Evolutionary conservation across 2,797 vertebrate species (phyloP).

Genomic region (Alfaro cultratus): DNA sequence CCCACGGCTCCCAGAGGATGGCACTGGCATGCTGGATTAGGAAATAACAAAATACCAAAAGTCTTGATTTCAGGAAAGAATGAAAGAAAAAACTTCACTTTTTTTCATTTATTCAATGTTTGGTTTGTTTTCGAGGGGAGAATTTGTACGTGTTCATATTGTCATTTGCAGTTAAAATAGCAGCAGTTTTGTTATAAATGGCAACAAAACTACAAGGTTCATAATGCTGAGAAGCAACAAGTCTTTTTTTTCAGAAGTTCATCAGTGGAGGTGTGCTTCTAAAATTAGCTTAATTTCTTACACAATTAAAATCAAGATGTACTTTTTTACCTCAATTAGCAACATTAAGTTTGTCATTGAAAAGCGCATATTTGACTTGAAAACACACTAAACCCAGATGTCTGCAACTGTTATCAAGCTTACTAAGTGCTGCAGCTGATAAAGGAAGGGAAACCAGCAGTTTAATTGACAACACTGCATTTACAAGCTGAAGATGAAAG

Average conservation of each 20-base stretch:
- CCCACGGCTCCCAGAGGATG: slow-evolving; percentile 88
- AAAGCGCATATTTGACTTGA: not conserved
- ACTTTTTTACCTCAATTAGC: not conserved
- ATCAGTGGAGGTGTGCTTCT: not conserved
- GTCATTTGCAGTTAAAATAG: not conserved
- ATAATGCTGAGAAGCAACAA: not conserved
- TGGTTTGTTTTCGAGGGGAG: not conserved
- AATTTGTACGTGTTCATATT: not conserved
- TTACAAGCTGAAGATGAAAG: not conserved
- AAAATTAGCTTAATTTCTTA: not conserved
- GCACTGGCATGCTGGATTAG: slow-evolving; percentile 85
- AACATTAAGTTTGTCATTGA: not conserved
- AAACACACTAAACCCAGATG: not conserved
- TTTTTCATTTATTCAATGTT: not conserved
- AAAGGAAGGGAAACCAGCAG: not conserved
- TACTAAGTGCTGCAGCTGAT: not conserved
- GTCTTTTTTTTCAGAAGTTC: not conserved
- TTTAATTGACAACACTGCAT: not conserved
- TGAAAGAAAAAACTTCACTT: not conserved
- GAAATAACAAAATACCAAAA: not conserved
- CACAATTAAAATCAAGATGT: not conserved
- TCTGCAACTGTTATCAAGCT: not conserved
- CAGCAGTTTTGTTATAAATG: not conserved
- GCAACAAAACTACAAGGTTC: not conserved
- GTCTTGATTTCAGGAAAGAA: not conserved